phyloP scores from a whole-genome alignment of 2,888 invertebrate species.

The Drosophila seclusa region DNA sequence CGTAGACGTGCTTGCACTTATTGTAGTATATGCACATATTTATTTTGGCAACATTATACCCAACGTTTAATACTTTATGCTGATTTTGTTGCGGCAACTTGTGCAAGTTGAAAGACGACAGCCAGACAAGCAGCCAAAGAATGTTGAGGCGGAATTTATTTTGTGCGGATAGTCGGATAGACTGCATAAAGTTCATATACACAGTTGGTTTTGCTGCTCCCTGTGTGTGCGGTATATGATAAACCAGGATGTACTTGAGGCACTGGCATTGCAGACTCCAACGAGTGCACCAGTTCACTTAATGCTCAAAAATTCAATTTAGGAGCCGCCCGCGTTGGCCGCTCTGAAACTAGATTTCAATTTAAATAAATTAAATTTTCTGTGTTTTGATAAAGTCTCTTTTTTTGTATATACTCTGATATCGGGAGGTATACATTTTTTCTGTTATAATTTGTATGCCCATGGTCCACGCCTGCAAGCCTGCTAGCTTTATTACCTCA shows the following conservation, averaged over 20 bases:
- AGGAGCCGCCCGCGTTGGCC: slow-evolving; percentile 8
- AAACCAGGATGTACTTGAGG: slow-evolving; percentile 32
- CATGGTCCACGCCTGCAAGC: background rate
- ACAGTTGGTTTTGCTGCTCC: slow-evolving; percentile 11
- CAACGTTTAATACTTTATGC: slow-evolving; percentile 72
- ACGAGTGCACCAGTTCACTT: slow-evolving; percentile 33
- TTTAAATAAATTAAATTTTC: slow-evolving; percentile 59
- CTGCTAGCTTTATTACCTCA: slow-evolving; percentile 15
- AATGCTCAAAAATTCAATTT: slow-evolving; percentile 67
- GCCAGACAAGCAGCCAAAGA: slow-evolving; percentile 5
- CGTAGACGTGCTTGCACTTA: slow-evolving; percentile 16
- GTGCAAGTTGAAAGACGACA: slow-evolving; percentile 11
- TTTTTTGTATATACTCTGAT: slow-evolving; percentile 1
- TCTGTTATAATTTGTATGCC: slow-evolving; percentile 34
- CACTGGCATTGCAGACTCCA: background rate
- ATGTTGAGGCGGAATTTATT: slow-evolving; percentile 54
- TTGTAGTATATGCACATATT: slow-evolving; percentile 18
- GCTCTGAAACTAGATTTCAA: slow-evolving; percentile 65
- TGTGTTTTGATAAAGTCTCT: background rate
- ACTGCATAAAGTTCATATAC: slow-evolving; percentile 61
- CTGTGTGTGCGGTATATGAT: slow-evolving; percentile 12
- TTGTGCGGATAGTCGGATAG: slow-evolving; percentile 39
- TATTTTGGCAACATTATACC: slow-evolving; percentile 74
- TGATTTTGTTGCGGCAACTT: slow-evolving; percentile 67
- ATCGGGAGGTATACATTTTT: background rate